These are phyloP conservation scores for Platerodrilus igneus DNA, from an alignment of 2,888 invertebrate genomes.

Conservation along the genomic window DNA sequence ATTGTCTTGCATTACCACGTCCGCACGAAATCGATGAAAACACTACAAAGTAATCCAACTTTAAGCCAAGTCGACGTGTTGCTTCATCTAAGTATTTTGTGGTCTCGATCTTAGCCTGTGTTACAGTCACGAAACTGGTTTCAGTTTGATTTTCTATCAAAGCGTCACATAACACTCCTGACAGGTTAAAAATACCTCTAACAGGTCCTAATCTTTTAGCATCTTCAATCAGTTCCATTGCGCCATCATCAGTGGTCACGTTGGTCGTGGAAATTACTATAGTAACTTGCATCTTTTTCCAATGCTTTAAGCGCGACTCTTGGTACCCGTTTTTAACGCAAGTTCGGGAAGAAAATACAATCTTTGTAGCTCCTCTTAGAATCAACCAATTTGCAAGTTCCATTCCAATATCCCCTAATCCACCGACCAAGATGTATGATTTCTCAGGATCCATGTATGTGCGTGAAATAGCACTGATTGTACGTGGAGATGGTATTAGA, in stretches of 20 bases:
- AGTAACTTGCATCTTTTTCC: conserved; percentile 58
- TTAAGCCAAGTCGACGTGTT: conserved; percentile 71
- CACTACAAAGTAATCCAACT: conserved; percentile 83
- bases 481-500: conserved; percentile 51
- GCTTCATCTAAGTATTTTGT: conserved; percentile 77
- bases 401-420: conserved; percentile 93
- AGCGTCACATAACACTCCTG: conserved; percentile 84
- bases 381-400: conserved; percentile 90
- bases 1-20: too few relatives aligned
- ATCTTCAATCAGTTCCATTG: conserved; percentile 57
- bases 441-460: conserved; percentile 78
- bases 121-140: conserved; percentile 74
- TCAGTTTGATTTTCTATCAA: conserved; percentile 80
- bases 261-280: conserved; percentile 63
- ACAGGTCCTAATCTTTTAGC: conserved; percentile 64
- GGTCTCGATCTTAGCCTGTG: conserved; percentile 79
- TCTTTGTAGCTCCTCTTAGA: conserved; percentile 73
- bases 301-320: conserved; percentile 70
- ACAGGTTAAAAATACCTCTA: conserved; percentile 90
- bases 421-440: conserved; percentile 74
- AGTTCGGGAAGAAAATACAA: conserved; percentile 84
- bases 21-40: too few relatives aligned
- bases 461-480: conserved; percentile 75
- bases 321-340: conserved; percentile 93
- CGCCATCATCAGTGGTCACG: conserved; percentile 58